A percentile compares a stretch with the other conserved stretches of the same genome.
Conservation (phyloP, 2,888 invertebrate genomes). For the Bembecia ichneumoniformis region DNA sequence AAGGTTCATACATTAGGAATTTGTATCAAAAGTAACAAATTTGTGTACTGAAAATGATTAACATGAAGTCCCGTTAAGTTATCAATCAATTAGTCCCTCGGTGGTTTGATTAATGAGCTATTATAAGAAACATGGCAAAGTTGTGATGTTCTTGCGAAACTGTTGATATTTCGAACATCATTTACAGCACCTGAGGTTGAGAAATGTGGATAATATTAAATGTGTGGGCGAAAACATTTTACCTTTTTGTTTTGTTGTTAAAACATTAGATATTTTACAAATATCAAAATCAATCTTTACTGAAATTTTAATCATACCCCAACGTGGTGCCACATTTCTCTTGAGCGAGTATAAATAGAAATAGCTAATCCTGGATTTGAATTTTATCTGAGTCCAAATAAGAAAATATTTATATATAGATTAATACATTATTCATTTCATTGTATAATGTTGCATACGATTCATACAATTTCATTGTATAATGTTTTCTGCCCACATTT, state of each 20-base stretch:
- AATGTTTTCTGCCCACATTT: too few relatives aligned
- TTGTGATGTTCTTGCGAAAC: conserved; percentile 24
- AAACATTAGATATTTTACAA: neutral
- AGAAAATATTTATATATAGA: too few relatives aligned
- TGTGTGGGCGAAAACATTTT: conserved; percentile 14
- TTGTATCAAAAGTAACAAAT: neutral
- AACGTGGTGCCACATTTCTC: neutral
- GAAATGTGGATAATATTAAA: conserved; percentile 30
- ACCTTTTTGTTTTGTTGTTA: neutral
- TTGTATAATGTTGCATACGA: too few relatives aligned
- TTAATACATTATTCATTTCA: too few relatives aligned
- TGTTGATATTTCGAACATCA: conserved; percentile 23
- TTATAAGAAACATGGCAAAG: conserved; percentile 13
- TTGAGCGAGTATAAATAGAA: too few relatives aligned
- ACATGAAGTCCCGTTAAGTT: conserved; percentile 2
- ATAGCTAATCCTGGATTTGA: too few relatives aligned
- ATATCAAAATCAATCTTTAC: too few relatives aligned
- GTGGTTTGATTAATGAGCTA: conserved; percentile 11
- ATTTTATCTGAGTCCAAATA: too few relatives aligned
- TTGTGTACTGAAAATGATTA: neutral
- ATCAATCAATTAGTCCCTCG: conserved; percentile 14
- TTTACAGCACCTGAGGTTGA: conserved; percentile 29
- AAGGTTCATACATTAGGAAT: too few relatives aligned
- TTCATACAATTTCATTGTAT: too few relatives aligned
- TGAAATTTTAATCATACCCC: too few relatives aligned